Base-by-base conservation (phyloP, 2,888 invertebrate genomes). In the Trichogramma evanescens region DNA sequence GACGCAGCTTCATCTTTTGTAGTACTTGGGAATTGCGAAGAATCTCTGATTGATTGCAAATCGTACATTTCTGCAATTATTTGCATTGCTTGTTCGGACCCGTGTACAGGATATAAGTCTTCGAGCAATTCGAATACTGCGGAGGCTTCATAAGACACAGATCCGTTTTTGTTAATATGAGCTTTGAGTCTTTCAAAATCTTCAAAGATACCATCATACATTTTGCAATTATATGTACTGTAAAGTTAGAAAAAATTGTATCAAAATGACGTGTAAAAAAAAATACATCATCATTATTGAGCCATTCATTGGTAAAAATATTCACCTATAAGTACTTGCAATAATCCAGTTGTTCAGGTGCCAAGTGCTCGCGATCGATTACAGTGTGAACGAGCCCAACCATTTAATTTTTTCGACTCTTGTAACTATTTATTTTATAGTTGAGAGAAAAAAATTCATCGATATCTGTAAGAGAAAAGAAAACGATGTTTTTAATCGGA, bases 81-180 rank as follows among this genome's bases (percentile, higher is more conserved):
- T 7, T 64, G 51, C 2, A 63, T 55, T 5, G 66, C 59, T 6
- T 55, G n/a, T 2, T 50, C 48, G 1, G 63, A 41, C 7, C 58
- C 64, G 55, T 62, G 39, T 49, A 26, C 13, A 1, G 58, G 60
- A 43, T 50, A 56, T 7, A 62, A 58, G 38, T 50, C 62, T 45
- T 67, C 64, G 13, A 69, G 43, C 5, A 69, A 54, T 4, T 67
- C 66, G 49, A 63, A 64, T 50, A 68, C 58, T 26, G 60, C 55
- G 6, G 54, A 50, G 50, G 65, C 63, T 10, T 66, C 66, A 42
- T 66, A 62, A 6, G 45, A 39, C 38, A 8, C 53, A 1, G 62
- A 53, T 6, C 65, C 65, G 46, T 65, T 56, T 1, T 13, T 39
- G 6, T 42, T 50, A 9, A 66, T 52, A 8, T 50, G 52, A 2